Evolutionary conservation across 2,797 vertebrate species (phyloP).

Genomic region (Dryobates pubescens): DNA sequence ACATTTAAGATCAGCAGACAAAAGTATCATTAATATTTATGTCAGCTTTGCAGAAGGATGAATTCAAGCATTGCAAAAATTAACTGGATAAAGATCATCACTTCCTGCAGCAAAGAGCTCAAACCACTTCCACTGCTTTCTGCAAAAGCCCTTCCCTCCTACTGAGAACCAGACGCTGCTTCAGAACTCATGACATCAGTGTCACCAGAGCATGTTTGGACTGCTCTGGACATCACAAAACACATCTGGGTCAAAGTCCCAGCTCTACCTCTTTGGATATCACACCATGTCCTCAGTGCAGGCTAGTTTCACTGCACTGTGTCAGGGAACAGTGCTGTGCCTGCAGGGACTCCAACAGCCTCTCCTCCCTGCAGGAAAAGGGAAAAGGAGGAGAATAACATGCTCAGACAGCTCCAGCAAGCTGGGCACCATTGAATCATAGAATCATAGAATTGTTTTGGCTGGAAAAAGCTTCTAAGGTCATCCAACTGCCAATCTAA

Average conservation of each 20-base stretch:
- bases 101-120: conserved; percentile 10
- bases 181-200: not conserved
- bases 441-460: too few relatives aligned
- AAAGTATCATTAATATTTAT: conserved; percentile 39
- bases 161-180: not conserved
- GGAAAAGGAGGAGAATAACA: not conserved
- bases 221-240: not conserved
- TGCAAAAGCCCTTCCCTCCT: not conserved
- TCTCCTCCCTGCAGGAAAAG: not conserved
- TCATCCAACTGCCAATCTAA: too few relatives aligned
- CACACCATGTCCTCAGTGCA: accelerated
- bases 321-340: not conserved
- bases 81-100: not conserved
- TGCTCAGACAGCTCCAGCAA: not conserved
- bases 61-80: not conserved
- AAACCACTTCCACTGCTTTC: not conserved
- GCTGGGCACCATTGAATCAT: too few relatives aligned
- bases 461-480: too few relatives aligned
- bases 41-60: conserved; percentile 16
- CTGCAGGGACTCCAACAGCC: not conserved
- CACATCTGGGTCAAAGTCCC: not conserved
- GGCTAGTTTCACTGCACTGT: not conserved
- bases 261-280: not conserved
- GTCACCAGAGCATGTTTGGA: not conserved
- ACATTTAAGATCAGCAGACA: not conserved